phyloP scores from a whole-genome alignment of 23 tunicate species.

The Styela clava region DNA sequence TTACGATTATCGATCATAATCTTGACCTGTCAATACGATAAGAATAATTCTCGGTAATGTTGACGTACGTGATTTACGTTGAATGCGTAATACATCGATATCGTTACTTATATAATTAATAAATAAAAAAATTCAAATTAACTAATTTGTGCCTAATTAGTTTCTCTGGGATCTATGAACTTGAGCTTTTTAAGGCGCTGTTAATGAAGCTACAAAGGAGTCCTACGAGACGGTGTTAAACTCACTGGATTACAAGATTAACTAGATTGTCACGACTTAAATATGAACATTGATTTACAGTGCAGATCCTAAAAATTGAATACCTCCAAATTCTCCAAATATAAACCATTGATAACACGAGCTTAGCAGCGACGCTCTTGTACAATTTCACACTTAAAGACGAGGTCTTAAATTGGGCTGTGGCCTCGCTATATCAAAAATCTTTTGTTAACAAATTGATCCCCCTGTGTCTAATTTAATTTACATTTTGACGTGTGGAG shows the following conservation, averaged over 20 bases:
- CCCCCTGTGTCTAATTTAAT: not conserved
- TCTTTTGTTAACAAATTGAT: not conserved
- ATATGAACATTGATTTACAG: not conserved
- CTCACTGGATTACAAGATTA: not conserved
- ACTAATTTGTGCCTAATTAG: not conserved
- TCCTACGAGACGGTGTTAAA: not conserved
- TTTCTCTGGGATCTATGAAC: not conserved
- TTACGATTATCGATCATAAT: not conserved
- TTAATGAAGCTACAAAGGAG: not conserved
- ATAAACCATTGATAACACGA: too few species aligned
- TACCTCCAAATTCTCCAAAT: too few species aligned
- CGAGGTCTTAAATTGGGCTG: not conserved
- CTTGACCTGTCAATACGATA: not conserved
- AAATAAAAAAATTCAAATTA: too few species aligned
- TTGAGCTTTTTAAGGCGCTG: not conserved
- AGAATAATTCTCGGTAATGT: not conserved
- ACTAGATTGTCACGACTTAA: not conserved
- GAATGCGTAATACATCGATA: not conserved
- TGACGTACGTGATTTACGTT: not conserved
- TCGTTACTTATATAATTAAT: not conserved
- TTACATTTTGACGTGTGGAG: not conserved
- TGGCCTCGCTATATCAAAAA: not conserved
- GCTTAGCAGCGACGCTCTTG: too few species aligned
- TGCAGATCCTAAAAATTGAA: not conserved
- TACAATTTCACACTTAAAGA: not conserved